A percentile compares a stretch with the other conserved stretches of the same genome.
Evolutionary conservation across 2,797 vertebrate species (phyloP).

Genomic region (Denticeps clupeoides): DNA sequence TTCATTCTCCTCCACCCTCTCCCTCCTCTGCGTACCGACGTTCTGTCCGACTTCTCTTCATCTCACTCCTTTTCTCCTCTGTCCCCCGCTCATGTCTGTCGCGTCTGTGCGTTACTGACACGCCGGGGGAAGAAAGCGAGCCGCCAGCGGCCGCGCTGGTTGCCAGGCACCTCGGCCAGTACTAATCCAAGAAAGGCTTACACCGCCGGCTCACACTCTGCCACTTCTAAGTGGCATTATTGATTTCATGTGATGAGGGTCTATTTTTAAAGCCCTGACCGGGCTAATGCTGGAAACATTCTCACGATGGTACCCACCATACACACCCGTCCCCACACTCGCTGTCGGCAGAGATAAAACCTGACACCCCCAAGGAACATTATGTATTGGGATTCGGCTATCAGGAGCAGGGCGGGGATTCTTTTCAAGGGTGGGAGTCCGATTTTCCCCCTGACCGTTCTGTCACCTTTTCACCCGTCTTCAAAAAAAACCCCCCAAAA

Average conservation of each 20-base stretch:
- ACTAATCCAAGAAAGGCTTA: constrained; percentile 28
- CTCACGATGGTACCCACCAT: constrained; percentile 5
- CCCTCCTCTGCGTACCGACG: no score
- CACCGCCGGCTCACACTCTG: constrained; percentile 24
- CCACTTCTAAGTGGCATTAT: constrained; percentile 52
- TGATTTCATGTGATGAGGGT: constrained; percentile 43
- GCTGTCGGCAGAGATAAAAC: constrained; percentile 9
- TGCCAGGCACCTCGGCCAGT: constrained; percentile 14
- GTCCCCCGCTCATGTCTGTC: constrained; percentile 4
- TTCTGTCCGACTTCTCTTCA: no score
- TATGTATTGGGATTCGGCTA: background rate
- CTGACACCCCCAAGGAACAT: constrained; percentile 2
- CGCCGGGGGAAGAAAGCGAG: no score
- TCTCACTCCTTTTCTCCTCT: background rate
- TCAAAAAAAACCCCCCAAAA: no score
- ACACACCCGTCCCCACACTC: background rate
- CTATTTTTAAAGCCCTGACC: constrained; percentile 32
- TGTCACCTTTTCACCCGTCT: no score
- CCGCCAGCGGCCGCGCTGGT: constrained; percentile 6
- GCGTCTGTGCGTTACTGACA: constrained; percentile 3
- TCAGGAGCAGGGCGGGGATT: background rate
- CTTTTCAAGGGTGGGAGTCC: no score
- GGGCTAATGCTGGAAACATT: constrained; percentile 28
- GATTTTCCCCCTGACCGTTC: no score
- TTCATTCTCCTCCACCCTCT: no score